phyloP scores from a whole-genome alignment of 2,888 invertebrate genomes.

The Megalurothrips usitatus region DNA sequence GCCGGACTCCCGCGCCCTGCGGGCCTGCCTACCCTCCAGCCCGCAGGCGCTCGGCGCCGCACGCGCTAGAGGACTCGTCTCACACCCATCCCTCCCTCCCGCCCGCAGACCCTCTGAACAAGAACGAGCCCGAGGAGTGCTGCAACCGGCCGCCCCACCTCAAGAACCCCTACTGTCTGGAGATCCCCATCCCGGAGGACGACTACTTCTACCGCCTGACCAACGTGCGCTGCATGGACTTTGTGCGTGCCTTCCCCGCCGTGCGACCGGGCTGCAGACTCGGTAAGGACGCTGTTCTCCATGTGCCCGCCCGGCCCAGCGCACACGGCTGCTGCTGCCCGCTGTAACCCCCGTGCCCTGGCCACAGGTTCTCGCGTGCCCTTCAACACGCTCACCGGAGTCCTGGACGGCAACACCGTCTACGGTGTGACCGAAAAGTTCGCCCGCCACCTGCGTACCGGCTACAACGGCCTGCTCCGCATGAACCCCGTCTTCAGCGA shows the following conservation, averaged over 20 bases:
- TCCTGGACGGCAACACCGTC: conserved; percentile 83
- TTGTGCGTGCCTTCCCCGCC: conserved; percentile 83
- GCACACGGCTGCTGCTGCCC: neutral
- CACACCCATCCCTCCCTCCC: neutral
- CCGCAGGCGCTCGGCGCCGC: neutral
- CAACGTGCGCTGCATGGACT: conserved; percentile 81
- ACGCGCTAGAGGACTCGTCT: neutral
- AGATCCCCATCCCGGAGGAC: conserved; percentile 81
- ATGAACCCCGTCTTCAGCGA: conserved; percentile 87
- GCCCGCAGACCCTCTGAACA: conserved; percentile 71
- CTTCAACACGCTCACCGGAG: conserved; percentile 81
- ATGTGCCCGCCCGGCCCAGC: neutral
- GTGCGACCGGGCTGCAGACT: conserved; percentile 82
- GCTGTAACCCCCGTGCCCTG: conserved; percentile 10
- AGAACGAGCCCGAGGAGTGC: conserved; percentile 88
- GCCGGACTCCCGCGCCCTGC: neutral
- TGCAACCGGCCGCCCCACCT: conserved; percentile 75
- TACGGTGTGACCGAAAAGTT: conserved; percentile 82
- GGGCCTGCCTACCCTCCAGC: neutral
- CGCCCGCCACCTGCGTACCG: conserved; percentile 73
- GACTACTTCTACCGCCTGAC: conserved; percentile 86
- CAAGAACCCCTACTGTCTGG: conserved; percentile 87
- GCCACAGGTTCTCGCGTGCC: conserved; percentile 70
- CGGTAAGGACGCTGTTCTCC: conserved; percentile 52
- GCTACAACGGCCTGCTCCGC: conserved; percentile 73